Evolutionary conservation across 2,113 vertebrate species (phyloP).

Genomic region (Rhagologus leucostigma): DNA sequence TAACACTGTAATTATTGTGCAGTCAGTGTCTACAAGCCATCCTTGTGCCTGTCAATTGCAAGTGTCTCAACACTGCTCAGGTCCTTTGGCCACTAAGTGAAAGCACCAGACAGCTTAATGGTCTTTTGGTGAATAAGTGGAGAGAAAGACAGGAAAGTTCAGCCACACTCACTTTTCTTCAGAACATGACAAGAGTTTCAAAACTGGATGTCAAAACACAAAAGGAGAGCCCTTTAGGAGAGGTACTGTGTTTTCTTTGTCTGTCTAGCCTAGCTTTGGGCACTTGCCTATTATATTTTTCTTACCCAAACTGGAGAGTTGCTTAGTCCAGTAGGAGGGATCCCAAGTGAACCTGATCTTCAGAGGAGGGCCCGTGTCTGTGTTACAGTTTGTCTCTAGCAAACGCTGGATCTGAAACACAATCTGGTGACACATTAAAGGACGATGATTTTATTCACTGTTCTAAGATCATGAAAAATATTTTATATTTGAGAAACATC

Average conservation of each 20-base stretch:
- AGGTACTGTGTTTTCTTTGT: background rate
- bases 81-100: background rate
- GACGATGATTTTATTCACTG: background rate
- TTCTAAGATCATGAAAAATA: background rate
- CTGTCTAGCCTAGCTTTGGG: background rate
- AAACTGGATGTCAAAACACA: background rate
- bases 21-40: background rate
- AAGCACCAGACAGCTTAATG: background rate
- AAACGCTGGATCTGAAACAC: slow-evolving; percentile 94
- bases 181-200: background rate
- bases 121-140: background rate
- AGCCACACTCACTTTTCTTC: background rate
- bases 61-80: background rate
- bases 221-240: background rate
- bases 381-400: slow-evolving; percentile 81
- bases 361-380: slow-evolving; percentile 81
- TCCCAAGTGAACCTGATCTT: slow-evolving; percentile 97
- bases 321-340: slow-evolving; percentile 95
- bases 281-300: background rate
- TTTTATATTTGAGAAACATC: background rate
- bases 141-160: background rate
- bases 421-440: slow-evolving; percentile 76
- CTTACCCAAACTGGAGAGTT: slow-evolving; percentile 89
- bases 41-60: background rate
- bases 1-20: background rate